A percentile compares a stretch with the other conserved stretches of the same genome.
phyloP scores from a whole-genome alignment of 30 jellyfish, hydroid and myxozoan species.

The Turritopsis rubra region DNA sequence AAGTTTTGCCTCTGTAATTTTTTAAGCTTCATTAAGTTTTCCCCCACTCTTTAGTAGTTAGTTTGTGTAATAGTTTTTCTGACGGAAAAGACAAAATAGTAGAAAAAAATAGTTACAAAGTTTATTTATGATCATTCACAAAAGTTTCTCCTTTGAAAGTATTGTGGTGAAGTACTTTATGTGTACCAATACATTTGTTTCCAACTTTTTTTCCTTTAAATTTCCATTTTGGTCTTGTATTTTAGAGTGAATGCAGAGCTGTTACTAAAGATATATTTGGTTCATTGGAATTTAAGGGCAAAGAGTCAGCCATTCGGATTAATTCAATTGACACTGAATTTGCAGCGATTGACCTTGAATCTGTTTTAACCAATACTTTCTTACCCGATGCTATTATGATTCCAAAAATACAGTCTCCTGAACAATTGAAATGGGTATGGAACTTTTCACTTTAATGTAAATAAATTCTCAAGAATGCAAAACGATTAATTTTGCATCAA shows the following conservation, averaged over 20 bases:
- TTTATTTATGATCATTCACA: too few relatives aligned
- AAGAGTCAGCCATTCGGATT: constrained; percentile 78
- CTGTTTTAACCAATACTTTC: constrained; percentile 39
- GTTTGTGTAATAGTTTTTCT: too few relatives aligned
- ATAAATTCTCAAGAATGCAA: neutral
- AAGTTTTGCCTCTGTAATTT: too few relatives aligned
- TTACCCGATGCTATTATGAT: constrained; percentile 64
- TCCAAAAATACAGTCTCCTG: constrained; percentile 72
- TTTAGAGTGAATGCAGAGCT: constrained; percentile 61
- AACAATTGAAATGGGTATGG: constrained; percentile 70
- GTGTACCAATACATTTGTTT: too few relatives aligned
- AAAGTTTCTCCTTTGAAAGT: too few relatives aligned
- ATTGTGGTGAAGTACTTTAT: too few relatives aligned
- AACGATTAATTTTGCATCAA: neutral
- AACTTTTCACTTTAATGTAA: neutral
- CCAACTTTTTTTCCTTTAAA: neutral
- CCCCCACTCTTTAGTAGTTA: too few relatives aligned
- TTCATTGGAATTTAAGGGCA: constrained; percentile 26
- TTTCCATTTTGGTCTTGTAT: too few relatives aligned
- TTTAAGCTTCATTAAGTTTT: too few relatives aligned
- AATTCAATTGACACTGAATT: constrained; percentile 80
- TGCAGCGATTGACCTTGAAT: constrained; percentile 54
- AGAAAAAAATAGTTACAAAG: too few relatives aligned
- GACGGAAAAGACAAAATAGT: too few relatives aligned
- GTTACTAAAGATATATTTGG: constrained; percentile 29